phyloP scores from a whole-genome alignment of 2,888 invertebrate species.

The Lycaena phlaeas region DNA sequence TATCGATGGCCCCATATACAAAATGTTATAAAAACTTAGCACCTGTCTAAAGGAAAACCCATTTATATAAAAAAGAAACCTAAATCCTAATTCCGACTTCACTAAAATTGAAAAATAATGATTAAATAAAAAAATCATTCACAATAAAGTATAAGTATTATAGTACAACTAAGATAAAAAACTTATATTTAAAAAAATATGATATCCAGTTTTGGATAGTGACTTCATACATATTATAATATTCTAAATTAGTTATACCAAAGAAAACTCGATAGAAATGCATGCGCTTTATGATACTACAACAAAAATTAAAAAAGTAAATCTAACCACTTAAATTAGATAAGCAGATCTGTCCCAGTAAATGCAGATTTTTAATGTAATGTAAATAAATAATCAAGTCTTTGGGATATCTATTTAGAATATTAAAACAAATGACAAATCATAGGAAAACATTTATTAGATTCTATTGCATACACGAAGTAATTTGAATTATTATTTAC shows the following conservation, averaged over 20 bases:
- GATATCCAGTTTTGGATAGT: background rate
- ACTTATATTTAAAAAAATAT: background rate
- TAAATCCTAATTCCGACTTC: no score
- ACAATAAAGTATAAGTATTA: no score
- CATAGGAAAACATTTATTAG: background rate
- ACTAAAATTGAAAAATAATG: no score
- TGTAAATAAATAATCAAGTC: background rate
- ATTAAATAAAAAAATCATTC: background rate
- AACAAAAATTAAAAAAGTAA: background rate
- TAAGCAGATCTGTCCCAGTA: background rate
- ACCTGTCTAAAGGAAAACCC: conserved; percentile 5
- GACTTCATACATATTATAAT: background rate
- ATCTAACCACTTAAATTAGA: background rate
- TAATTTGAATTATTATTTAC: background rate
- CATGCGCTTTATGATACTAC: background rate
- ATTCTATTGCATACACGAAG: background rate
- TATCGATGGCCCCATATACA: no score
- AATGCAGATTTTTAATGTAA: background rate
- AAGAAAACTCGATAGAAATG: background rate
- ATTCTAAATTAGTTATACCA: background rate
- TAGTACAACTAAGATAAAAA: background rate
- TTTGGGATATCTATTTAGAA: conserved; percentile 5
- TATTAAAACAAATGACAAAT: background rate
- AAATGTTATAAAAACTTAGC: conserved; percentile 2
- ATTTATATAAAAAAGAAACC: background rate